Base-by-base conservation (phyloP, 2,888 invertebrate genomes). In the Meghimatium bilineatum region DNA sequence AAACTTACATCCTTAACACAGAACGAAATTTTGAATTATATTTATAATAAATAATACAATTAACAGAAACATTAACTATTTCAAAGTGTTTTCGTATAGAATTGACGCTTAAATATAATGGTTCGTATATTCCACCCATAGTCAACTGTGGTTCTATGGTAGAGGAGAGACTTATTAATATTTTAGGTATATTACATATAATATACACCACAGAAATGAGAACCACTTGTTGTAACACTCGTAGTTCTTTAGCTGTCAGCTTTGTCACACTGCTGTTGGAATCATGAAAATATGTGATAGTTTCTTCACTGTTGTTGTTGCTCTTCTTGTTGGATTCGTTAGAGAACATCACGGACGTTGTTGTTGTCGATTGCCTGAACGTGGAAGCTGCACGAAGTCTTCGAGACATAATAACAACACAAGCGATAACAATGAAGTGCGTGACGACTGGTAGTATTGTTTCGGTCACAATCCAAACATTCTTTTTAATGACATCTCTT, bases 41-140 rank as follows among this genome's bases (percentile, higher is more conserved):
- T 52, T 75, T 75, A 29, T 75, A 75, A 52, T 75, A 75, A 75
- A 75, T 75, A 17, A 75, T 17, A 8, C 49, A 20, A 26, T 52
- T 75, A 8, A 60, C 56, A 8, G 36, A 2, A 3, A 69, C 63
- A 44, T 56, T 56, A 20, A 79, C 1, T n/a, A 79, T 36, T 36
- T 44, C 56, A 29, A 44, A 67, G 23, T 71, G 71, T 23, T 71
- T 71, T 36, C 69, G 26, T 14, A 66, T n/a, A 10, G 6, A 29
- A 14, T 66, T 14, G 1, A n/a, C 66, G 14, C 3, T 29, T 26
- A 66, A 12, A 66, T 66, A 66, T 29, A 66, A n/a, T n/a, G 12
- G 8, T 12, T 66, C 12, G n/a, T 66, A 29, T 29, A 66, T 29
- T 23, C 17, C 3, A 56, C 56, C 56, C 3, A 56, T 20, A 14